Base-by-base conservation (phyloP, 2,888 invertebrate genomes). In the Andricus quercusramuli region DNA sequence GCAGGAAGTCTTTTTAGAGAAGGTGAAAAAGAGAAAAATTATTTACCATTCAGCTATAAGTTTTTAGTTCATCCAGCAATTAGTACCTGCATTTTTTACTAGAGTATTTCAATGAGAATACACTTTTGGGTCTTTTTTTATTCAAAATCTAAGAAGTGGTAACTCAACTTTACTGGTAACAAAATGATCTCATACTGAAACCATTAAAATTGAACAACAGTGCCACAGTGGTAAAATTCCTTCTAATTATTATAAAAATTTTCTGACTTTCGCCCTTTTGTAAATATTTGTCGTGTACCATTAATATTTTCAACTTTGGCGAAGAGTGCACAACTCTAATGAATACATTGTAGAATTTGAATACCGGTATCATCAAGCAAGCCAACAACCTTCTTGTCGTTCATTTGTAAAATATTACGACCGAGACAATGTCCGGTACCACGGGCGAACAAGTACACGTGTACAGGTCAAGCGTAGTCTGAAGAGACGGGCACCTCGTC, bases 401-500 rank as follows among this genome's bases (percentile, higher is more conserved):
- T 59, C 59, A 59, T 59, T 59, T 59, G 56, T 22, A 22, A 59
- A 59, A 59, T 59, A 59, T 59, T 59, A 59, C 59, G 22, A 22
- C 11, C 22, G 32, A 74, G 32, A 74, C 74, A 74, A 74, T 74
- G 74, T 74, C 74, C 56, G 29, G 56, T 56, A 56, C 59, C 74
- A 56, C 32, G 56, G 56, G 32, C 32, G 56, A 56, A 74, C 56
- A 56, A 74, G 20, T 32, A 74, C 74, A 74, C 56, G 51, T 56
- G 56, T 74, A 56, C 6, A 37, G 74, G 74, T 74, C 74, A 74
- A 74, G 74, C n/a, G n/a, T n/a, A 74, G 32, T 74, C 32, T n/a
- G n/a, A 37, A 32, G 32, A 74, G 56, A 74, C 32, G 56, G 56
- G 32, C 56, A 56, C 47, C 32, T 44, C 47, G 15, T 47, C 70